Conservation (phyloP, 2,113 vertebrate genomes). For the Cettia cetti region DNA sequence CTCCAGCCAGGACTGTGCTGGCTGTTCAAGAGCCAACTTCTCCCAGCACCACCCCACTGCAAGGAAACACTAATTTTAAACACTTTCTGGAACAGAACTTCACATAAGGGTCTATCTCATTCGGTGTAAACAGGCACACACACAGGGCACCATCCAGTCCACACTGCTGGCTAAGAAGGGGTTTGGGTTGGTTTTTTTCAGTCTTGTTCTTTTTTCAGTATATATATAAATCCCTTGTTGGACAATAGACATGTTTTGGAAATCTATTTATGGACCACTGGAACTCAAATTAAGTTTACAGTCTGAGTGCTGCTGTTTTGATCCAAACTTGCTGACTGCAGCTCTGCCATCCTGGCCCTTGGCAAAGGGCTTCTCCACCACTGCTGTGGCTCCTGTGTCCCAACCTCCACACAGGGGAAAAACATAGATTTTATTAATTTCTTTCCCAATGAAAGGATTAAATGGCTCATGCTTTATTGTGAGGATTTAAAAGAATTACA, state of each 20-base stretch:
- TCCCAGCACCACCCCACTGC: not conserved
- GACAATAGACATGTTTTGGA: constrained; percentile 6
- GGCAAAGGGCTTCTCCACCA: accelerated
- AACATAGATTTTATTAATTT: not conserved
- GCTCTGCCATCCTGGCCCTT: not conserved
- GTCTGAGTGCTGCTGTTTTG: not conserved
- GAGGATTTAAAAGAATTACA: not conserved
- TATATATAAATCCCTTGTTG: constrained; percentile 21
- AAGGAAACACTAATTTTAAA: not conserved
- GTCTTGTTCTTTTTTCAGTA: constrained; percentile 14
- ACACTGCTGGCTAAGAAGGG: not conserved
- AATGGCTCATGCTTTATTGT: not conserved
- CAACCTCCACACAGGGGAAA: not conserved
- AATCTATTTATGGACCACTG: not conserved
- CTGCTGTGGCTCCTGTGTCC: not conserved
- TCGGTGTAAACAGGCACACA: not conserved
- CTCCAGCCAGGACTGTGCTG: not conserved
- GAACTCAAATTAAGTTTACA: not conserved
- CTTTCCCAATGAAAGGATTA: not conserved
- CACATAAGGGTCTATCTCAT: not conserved
- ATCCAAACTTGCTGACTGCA: not conserved
- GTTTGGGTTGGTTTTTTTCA: not conserved
- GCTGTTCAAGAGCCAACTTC: not conserved
- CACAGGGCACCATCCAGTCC: not conserved
- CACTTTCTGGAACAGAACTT: not conserved